A percentile compares a stretch with the other conserved stretches of the same genome.
Evolutionary conservation across 1,140 invertebrate species (phyloP).

Genomic region (Drosophila nigromelanica): DNA sequence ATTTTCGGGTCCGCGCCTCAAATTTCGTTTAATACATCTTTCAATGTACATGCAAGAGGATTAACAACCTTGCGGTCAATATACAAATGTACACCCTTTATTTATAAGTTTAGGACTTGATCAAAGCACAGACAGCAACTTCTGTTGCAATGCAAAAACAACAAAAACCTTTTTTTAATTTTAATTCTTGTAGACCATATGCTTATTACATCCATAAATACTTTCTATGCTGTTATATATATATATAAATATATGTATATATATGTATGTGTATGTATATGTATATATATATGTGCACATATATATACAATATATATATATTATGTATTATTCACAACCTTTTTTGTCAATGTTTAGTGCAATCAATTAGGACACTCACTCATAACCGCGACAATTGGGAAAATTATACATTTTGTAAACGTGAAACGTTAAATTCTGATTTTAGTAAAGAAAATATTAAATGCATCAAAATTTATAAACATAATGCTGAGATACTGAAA

Average conservation of each 20-base stretch:
- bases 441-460: constrained; percentile 18
- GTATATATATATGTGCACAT: constrained; percentile 8
- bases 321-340: constrained; percentile 12
- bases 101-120: constrained; percentile 7
- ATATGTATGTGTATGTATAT: background rate
- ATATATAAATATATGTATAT: background rate
- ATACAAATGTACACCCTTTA: constrained; percentile 18
- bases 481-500: constrained; percentile 34
- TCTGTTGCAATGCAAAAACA: constrained; percentile 17
- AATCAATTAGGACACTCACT: constrained; percentile 31
- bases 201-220: constrained; percentile 1
- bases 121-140: constrained; percentile 17
- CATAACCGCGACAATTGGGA: constrained; percentile 7
- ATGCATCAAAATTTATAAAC: constrained; percentile 12
- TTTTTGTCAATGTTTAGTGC: constrained; percentile 34
- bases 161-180: constrained; percentile 6
- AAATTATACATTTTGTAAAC: constrained; percentile 30
- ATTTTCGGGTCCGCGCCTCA: constrained; percentile 8
- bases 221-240: background rate
- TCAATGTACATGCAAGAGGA: background rate
- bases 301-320: constrained; percentile 9
- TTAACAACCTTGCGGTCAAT: constrained; percentile 12
- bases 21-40: constrained; percentile 17
- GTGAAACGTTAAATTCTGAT: constrained; percentile 37
- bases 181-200: constrained; percentile 21